Evolutionary conservation across 2,888 invertebrate genomes (phyloP), one percentile per base, ranked within the genome.

Genomic region (Chrysodeixis includens): DNA sequence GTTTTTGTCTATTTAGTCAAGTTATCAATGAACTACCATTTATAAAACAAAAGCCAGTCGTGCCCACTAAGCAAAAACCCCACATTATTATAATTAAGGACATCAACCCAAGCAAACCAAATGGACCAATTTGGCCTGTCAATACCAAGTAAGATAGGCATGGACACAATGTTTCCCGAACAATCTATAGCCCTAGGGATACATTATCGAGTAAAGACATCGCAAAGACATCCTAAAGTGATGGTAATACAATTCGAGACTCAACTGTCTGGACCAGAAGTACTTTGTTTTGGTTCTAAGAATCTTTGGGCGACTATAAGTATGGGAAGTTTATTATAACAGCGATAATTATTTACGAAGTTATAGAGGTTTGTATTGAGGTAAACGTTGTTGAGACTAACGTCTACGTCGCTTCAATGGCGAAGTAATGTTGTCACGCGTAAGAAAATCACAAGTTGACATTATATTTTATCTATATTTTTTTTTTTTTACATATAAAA

Each of bases 51-150:
- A 40, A n/a, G n/a, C 14, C 14, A 40, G 40, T 40, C 5, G 14
- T 14, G 7, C 7, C 4, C 14, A 4, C 14, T 14, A 14, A n/a
- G 40, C 40, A 40, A 40, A 40, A 40, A 40, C 40, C 40, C n/a
- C 40, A 6, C 40, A 40, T 40, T 40, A 40, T 40, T 40, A 40
- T n/a, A 40, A 40, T 40, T 40, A 40, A 40, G 40, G 40, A n/a
- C n/a, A 40, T 40, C 40, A 5, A 40, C 46, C 44, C 44, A 7
- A 16, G 16, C 20, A 2, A 10, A 49, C 18, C 10, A 20, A 49
- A 18, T 18, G 46, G 9, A 49, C 46, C 46, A 20, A 49, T 49
- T 49, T 12, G 20, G 20, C 46, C 40, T 49, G 46, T 20, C 46
- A 49, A 49, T 49, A 18, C 10, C 46, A 49, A 18, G 46, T 10